Evolutionary conservation across 30 jellyfish, hydroid and myxozoan genomes (phyloP), one percentile per base, ranked within the genome.

Genomic region (Pseudorhiza aurosa): DNA sequence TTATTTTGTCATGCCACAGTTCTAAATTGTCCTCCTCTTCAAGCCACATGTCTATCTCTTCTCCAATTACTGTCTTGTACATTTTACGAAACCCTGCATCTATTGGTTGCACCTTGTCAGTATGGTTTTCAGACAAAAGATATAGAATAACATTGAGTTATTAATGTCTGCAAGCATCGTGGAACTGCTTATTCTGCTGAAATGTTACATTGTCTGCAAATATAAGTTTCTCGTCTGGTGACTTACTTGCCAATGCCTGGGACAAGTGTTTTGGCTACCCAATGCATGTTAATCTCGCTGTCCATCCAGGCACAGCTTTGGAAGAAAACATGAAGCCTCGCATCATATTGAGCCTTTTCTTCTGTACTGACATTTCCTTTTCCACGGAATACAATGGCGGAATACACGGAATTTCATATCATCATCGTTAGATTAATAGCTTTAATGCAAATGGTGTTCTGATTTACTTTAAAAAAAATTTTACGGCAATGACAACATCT

Each of bases 281-380:
- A 58, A 19, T 58, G 17, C 40, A 58, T 22, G 73, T 18, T 58
- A 45, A 31, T 9, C 10, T 58, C 73, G 10, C 28, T 31, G 46
- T 58, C 73, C 73, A 58, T 58, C 73, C 73, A 58, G 40, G 73
- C 73, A 25, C 28, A 19, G 22, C 28, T 26, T 45, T 58, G 73
- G 45, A 58, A 58, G 30, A 2, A 58, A 19, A 58, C 73, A 58
- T 58, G 45, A 58, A 58, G 45, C n/a, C n/a, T n/a, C n/a, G n/a
- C n/a, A n/a, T n/a, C n/a, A n/a, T n/a, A n/a, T n/a, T n/a, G n/a
- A n/a, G n/a, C n/a, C n/a, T n/a, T n/a, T n/a, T n/a, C n/a, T n/a
- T n/a, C n/a, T n/a, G n/a, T n/a, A n/a, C n/a, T n/a, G n/a, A n/a
- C n/a, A n/a, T n/a, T n/a, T n/a, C n/a, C n/a, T n/a, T n/a, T n/a